Conservation (phyloP, 2,888 invertebrate species). For the Brachypterus glaber region DNA sequence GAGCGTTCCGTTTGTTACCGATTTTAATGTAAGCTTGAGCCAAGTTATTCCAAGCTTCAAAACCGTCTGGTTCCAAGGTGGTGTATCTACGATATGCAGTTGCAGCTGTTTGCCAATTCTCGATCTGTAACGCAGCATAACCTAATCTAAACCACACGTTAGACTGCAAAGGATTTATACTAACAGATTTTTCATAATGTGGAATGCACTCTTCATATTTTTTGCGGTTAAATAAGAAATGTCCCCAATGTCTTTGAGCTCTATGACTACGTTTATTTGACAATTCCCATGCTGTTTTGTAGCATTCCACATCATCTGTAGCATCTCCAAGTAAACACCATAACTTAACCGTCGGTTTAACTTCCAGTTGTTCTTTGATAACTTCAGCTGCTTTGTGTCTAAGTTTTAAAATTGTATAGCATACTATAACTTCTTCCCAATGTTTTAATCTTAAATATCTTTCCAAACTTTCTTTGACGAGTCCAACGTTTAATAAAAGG, state of each 20-base stretch:
- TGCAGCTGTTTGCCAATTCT: slow-evolving; percentile 75
- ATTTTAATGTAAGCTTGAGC: slow-evolving; percentile 86
- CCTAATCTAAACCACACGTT: slow-evolving; percentile 80
- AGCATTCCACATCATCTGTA: slow-evolving; percentile 65
- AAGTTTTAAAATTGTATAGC: slow-evolving; percentile 76
- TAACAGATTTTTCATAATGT: slow-evolving; percentile 71
- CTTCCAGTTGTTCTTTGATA: slow-evolving; percentile 67
- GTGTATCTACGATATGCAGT: slow-evolving; percentile 81
- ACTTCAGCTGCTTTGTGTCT: slow-evolving; percentile 87
- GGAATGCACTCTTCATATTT: slow-evolving; percentile 69
- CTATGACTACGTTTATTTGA: slow-evolving; percentile 72
- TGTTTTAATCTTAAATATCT: slow-evolving; percentile 63
- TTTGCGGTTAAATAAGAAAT: slow-evolving; percentile 63
- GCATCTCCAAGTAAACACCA: slow-evolving; percentile 76
- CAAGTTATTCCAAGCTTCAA: slow-evolving; percentile 97
- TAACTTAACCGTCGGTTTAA: slow-evolving; percentile 73
- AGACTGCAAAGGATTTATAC: slow-evolving; percentile 81
- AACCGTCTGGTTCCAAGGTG: slow-evolving; percentile 76
- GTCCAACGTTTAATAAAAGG: slow-evolving; percentile 68
- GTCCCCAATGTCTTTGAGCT: slow-evolving; percentile 84
- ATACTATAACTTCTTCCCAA: slow-evolving; percentile 90
- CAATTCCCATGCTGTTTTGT: slow-evolving; percentile 85
- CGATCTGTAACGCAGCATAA: slow-evolving; percentile 67
- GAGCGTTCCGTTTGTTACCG: slow-evolving; percentile 77
- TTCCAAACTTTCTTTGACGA: slow-evolving; percentile 76